These are phyloP conservation scores for Leucophenga varia DNA, from an alignment of 1,140 invertebrate species.

Conservation along the genomic window DNA sequence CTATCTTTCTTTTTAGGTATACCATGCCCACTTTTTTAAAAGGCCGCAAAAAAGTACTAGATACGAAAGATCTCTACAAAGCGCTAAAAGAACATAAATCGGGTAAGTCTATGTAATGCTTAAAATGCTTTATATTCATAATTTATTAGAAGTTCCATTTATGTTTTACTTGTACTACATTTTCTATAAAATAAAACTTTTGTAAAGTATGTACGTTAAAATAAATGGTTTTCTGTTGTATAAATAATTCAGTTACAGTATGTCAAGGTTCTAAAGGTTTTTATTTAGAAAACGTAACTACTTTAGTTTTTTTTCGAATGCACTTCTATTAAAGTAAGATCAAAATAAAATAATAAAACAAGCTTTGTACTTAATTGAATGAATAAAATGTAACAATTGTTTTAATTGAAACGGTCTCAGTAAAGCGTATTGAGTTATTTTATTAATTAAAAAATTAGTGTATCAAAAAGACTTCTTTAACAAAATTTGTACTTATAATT, in stretches of 20 bases:
- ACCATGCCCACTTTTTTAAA: constrained; percentile 60
- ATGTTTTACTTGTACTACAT: too few relatives aligned
- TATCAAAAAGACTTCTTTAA: background rate
- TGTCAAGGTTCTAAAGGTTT: too few relatives aligned
- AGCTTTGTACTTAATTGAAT: background rate
- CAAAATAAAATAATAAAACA: too few relatives aligned
- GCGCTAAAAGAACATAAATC: constrained; percentile 64
- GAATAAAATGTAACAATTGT: background rate
- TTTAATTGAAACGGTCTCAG: background rate
- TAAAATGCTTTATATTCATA: background rate
- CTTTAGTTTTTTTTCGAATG: too few relatives aligned
- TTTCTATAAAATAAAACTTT: too few relatives aligned
- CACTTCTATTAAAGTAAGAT: too few relatives aligned
- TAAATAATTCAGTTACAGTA: too few relatives aligned
- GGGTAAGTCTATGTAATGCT: constrained; percentile 28
- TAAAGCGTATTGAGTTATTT: background rate
- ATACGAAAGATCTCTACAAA: constrained; percentile 61
- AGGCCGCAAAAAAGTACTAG: constrained; percentile 61
- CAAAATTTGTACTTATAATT: background rate
- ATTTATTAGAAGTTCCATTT: too few relatives aligned
- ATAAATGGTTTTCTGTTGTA: too few relatives aligned
- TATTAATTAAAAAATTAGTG: background rate
- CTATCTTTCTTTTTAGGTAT: constrained; percentile 42
- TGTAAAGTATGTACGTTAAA: too few relatives aligned
- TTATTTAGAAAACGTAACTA: too few relatives aligned